Conservation (phyloP, 2,888 invertebrate genomes). For the Sarcophaga subvicina region DNA sequence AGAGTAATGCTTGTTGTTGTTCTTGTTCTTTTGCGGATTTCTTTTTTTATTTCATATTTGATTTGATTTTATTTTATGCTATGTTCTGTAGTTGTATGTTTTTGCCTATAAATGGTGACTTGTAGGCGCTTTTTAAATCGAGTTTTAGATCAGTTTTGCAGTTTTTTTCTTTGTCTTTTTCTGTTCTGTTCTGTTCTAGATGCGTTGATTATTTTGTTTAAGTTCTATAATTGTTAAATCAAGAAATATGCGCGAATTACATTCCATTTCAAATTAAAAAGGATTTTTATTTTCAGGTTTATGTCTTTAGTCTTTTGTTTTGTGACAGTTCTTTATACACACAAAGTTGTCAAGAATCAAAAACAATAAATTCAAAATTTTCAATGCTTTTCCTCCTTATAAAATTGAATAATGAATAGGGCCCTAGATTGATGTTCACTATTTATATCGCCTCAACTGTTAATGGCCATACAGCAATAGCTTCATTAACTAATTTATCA, state of each 20-base stretch:
- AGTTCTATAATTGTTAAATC: conserved; percentile 34
- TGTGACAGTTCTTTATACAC: neutral
- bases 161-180: neutral
- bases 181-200: neutral
- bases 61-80: conserved; percentile 1
- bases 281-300: conserved; percentile 3
- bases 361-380: too few species aligned
- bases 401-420: too few species aligned
- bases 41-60: conserved; percentile 27
- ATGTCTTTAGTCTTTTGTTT: conserved; percentile 34
- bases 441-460: too few species aligned
- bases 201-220: conserved; percentile 4
- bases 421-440: too few species aligned
- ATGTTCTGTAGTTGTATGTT: conserved; percentile 23
- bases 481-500: too few species aligned
- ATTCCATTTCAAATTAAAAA: conserved; percentile 29
- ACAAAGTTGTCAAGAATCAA: too few species aligned
- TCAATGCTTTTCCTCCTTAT: too few species aligned
- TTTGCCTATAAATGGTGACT: conserved; percentile 65
- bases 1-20: conserved; percentile 26
- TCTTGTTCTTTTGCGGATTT: conserved; percentile 21
- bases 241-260: conserved; percentile 45
- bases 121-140: conserved; percentile 68
- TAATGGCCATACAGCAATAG: too few species aligned
- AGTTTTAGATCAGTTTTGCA: conserved; percentile 37